Conservation (phyloP, 2,888 invertebrate genomes). For the Troglohyphantes excavatus region DNA sequence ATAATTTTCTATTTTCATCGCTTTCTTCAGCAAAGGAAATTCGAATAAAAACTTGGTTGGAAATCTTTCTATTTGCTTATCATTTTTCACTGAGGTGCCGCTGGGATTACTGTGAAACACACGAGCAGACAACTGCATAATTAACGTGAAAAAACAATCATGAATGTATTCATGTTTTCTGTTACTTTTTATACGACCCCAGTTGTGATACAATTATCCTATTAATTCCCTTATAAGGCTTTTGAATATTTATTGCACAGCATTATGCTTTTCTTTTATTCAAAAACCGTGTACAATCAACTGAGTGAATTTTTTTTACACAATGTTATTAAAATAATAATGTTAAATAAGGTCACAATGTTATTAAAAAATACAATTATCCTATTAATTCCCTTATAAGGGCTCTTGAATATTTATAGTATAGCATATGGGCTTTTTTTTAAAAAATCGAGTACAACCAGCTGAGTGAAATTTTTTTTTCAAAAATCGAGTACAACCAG, state of each 20-base stretch:
- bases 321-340: too few relatives aligned
- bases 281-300: too few relatives aligned
- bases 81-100: not conserved
- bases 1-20: not conserved
- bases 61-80: not conserved
- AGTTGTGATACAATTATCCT: not conserved
- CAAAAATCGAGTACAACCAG: too few relatives aligned
- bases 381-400: not conserved
- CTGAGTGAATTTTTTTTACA: too few relatives aligned
- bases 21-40: not conserved
- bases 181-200: too few relatives aligned
- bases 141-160: not conserved
- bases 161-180: not conserved
- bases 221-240: not conserved
- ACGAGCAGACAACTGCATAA: not conserved
- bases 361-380: too few relatives aligned
- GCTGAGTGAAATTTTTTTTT: too few relatives aligned
- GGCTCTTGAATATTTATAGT: not conserved
- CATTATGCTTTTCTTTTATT: not conserved
- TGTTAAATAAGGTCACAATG: too few relatives aligned
- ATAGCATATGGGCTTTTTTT: not conserved
- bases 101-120: not conserved
- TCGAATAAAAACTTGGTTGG: not conserved
- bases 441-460: too few relatives aligned
- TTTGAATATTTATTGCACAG: not conserved